A percentile compares a stretch with the other conserved stretches of the same genome.
These are phyloP conservation scores for Lithophane ornitopus DNA, from an alignment of 2,888 invertebrate species.

Conservation along the genomic window DNA sequence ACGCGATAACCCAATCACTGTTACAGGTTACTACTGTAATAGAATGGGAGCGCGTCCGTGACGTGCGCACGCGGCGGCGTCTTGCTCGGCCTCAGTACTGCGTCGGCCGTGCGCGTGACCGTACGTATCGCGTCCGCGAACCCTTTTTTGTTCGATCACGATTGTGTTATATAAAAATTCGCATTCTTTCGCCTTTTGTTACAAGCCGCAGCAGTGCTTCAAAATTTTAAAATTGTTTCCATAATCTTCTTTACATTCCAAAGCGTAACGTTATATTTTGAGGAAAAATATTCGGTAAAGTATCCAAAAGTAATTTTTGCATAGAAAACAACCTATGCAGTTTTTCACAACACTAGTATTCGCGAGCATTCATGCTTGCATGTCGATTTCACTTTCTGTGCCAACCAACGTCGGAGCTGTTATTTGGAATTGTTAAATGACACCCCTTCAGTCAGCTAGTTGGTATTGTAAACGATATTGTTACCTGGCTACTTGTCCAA, in stretches of 20 bases:
- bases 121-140: constrained; percentile 71
- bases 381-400: constrained; percentile 84
- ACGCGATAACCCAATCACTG: constrained; percentile 66
- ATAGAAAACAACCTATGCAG: constrained; percentile 63
- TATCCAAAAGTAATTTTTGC: constrained; percentile 67
- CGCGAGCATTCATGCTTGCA: constrained; percentile 68
- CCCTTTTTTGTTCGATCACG: constrained; percentile 66
- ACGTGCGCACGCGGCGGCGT: constrained; percentile 63
- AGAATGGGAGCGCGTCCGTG: constrained; percentile 68
- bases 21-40: constrained; percentile 65
- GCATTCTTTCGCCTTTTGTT: constrained; percentile 67
- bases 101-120: constrained; percentile 75
- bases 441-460: constrained; percentile 60
- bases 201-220: constrained; percentile 62
- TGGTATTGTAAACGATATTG: constrained; percentile 61
- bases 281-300: constrained; percentile 72
- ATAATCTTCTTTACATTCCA: constrained; percentile 58
- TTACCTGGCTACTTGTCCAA: constrained; percentile 54
- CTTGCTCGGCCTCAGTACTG: constrained; percentile 75
- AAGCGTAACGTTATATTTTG: constrained; percentile 66
- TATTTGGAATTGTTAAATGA: constrained; percentile 63
- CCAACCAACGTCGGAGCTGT: constrained; percentile 70
- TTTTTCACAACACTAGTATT: constrained; percentile 63
- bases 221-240: constrained; percentile 49
- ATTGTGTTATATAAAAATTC: constrained; percentile 80